These are phyloP conservation scores for Hyphantria cunea DNA, from an alignment of 1,140 invertebrate species.

Conservation along the genomic window DNA sequence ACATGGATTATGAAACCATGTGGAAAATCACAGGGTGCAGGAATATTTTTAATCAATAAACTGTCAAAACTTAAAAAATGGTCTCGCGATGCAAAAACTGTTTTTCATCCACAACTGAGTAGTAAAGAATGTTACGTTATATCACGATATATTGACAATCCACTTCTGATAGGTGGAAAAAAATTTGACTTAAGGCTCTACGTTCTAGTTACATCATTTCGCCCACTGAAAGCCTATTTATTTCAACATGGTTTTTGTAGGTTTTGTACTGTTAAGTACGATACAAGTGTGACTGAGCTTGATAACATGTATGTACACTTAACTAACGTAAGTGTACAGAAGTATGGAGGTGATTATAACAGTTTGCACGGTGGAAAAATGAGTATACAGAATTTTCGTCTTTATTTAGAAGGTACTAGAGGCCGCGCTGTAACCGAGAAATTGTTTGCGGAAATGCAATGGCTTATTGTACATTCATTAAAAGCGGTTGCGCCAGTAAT, in stretches of 20 bases:
- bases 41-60: conserved; percentile 94
- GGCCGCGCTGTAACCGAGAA: conserved; percentile 93
- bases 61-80: conserved; percentile 93
- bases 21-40: conserved; percentile 92
- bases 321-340: conserved; percentile 94
- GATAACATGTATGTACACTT: conserved; percentile 94
- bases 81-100: conserved; percentile 88
- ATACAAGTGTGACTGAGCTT: conserved; percentile 89
- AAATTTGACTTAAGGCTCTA: conserved; percentile 94
- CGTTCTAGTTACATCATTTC: conserved; percentile 91
- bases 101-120: conserved; percentile 88
- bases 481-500: conserved; percentile 90
- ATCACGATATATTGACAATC: conserved; percentile 93
- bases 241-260: conserved; percentile 92
- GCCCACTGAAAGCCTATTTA: conserved; percentile 91
- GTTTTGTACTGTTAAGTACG: conserved; percentile 92
- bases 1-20: conserved; percentile 93
- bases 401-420: conserved; percentile 95
- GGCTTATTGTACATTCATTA: conserved; percentile 93
- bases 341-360: conserved; percentile 96
- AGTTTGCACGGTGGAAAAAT: conserved; percentile 96
- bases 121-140: conserved; percentile 95
- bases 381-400: conserved; percentile 93
- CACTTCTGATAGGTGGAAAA: conserved; percentile 92
- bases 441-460: conserved; percentile 92